Conservation (phyloP, 2,888 invertebrate species). For the Leistus spinibarbis region DNA sequence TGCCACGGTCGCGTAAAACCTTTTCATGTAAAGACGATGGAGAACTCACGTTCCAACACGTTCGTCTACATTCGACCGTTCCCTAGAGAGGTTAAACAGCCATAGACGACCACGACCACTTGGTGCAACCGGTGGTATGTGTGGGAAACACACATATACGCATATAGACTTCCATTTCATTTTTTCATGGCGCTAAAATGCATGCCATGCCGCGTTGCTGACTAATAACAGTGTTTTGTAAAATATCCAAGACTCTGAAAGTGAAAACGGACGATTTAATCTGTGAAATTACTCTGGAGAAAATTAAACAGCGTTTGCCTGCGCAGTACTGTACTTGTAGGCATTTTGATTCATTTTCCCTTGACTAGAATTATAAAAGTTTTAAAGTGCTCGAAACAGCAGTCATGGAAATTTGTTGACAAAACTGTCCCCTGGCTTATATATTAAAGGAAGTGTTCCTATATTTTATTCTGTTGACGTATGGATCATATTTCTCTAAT, state of each 20-base stretch:
- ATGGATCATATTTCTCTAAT: no score
- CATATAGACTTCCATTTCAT: not conserved
- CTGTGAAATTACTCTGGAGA: not conserved
- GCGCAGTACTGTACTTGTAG: not conserved
- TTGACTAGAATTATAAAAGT: not conserved
- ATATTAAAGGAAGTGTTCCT: no score
- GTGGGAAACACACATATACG: not conserved
- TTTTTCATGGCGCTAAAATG: not conserved
- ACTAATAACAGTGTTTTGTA: not conserved
- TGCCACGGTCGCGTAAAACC: not conserved
- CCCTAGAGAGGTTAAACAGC: not conserved
- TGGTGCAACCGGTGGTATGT: not conserved
- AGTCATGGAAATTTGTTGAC: not conserved
- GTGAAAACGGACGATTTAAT: not conserved
- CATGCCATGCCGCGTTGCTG: not conserved
- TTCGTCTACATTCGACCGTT: not conserved
- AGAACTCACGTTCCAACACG: not conserved
- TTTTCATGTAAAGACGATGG: not conserved
- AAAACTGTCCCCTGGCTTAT: no score
- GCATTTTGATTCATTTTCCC: not conserved
- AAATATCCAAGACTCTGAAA: not conserved
- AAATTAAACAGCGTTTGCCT: not conserved
- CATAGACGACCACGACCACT: not conserved
- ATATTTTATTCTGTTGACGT: no score
- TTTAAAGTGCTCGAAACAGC: not conserved